phyloP scores from a whole-genome alignment of 2,113 vertebrate species.

The Protomyctophum bolini region DNA sequence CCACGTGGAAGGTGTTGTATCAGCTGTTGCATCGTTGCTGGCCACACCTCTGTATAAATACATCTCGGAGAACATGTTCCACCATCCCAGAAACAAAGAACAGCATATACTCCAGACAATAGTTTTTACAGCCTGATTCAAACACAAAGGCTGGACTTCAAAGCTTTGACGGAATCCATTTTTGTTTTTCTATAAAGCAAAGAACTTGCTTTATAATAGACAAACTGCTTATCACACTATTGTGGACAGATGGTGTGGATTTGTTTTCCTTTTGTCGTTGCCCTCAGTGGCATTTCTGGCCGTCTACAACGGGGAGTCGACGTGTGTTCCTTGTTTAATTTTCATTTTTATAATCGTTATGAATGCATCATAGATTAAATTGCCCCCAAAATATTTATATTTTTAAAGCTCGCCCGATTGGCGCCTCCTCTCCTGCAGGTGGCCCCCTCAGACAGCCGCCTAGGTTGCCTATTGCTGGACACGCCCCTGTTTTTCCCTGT shows the following conservation, averaged over 20 bases:
- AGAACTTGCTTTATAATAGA: constrained; percentile 34
- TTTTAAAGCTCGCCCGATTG: neutral
- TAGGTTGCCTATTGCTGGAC: constrained; percentile 36
- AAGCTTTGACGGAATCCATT: constrained; percentile 37
- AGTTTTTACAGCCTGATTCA: constrained; percentile 37
- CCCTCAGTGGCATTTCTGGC: too few relatives aligned
- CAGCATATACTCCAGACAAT: constrained; percentile 30
- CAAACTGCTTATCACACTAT: constrained; percentile 28
- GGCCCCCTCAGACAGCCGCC: neutral
- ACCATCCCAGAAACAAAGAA: constrained; percentile 18
- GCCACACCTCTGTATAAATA: neutral
- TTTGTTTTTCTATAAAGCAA: constrained; percentile 19
- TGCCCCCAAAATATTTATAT: too few relatives aligned
- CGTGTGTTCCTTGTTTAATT: too few relatives aligned
- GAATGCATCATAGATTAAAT: too few relatives aligned
- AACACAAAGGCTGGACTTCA: constrained; percentile 49
- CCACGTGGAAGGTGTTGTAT: neutral
- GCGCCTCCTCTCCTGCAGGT: neutral
- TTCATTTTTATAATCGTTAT: too few relatives aligned
- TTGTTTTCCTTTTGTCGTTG: too few relatives aligned
- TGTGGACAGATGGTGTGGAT: neutral
- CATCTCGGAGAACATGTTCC: neutral
- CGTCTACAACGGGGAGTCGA: too few relatives aligned
- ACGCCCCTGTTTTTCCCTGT: constrained; percentile 31
- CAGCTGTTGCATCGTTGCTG: constrained; percentile 3